phyloP scores from a whole-genome alignment of 1,140 invertebrate genomes.

The Anagrus nilaparvatae region DNA sequence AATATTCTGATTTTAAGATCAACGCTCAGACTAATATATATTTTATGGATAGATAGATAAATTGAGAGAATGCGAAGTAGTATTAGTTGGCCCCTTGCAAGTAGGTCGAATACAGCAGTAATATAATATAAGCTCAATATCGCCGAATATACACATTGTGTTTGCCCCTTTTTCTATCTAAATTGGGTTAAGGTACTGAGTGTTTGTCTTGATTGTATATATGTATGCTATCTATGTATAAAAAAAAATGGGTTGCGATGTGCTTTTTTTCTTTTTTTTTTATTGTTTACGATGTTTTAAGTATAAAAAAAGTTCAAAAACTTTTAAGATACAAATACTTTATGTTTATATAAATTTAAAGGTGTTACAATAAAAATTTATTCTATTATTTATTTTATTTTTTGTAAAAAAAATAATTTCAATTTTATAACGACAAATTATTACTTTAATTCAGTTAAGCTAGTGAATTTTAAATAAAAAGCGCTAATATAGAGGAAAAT shows the following conservation, averaged over 20 bases:
- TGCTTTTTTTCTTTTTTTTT: not conserved
- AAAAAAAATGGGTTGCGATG: not conserved
- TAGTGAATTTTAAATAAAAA: too few species aligned
- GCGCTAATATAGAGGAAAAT: too few species aligned
- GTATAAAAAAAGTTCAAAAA: not conserved
- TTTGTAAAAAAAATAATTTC: too few species aligned
- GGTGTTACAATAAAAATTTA: too few species aligned
- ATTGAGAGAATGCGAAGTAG: slow-evolving; percentile 19
- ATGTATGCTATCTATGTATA: not conserved
- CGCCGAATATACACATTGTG: slow-evolving; percentile 36
- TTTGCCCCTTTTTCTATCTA: slow-evolving; percentile 16
- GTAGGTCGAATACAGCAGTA: slow-evolving; percentile 35
- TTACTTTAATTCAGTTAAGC: too few species aligned
- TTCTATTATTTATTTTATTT: too few species aligned
- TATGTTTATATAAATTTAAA: too few species aligned
- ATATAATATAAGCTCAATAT: slow-evolving; percentile 36
- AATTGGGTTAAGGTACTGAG: slow-evolving; percentile 33
- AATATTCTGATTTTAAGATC: too few species aligned
- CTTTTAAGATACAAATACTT: too few species aligned
- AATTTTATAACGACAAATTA: too few species aligned
- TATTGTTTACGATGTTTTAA: not conserved
- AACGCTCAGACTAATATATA: too few species aligned
- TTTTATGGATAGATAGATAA: not conserved
- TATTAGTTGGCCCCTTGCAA: slow-evolving; percentile 30
- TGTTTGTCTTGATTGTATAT: not conserved